Evolutionary conservation across 2,797 vertebrate species (phyloP).

Genomic region (Galago senegalensis): DNA sequence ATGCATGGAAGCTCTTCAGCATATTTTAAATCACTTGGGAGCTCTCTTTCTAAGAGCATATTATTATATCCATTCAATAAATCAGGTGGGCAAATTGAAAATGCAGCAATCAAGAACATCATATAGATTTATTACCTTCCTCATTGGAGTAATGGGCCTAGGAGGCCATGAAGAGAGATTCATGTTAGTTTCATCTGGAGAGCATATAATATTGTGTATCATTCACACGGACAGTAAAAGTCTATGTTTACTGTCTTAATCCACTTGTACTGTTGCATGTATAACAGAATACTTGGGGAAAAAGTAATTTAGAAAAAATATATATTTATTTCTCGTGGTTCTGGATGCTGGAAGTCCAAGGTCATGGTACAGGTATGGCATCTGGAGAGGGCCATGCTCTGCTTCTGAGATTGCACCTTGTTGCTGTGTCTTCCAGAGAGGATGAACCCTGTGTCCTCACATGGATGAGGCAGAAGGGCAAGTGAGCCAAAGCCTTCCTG

Average conservation of each 20-base stretch:
- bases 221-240: not conserved
- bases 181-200: not conserved
- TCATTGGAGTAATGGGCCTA: not conserved
- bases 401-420: not conserved
- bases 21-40: not conserved
- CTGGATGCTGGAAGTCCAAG: not conserved
- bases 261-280: too few relatives aligned
- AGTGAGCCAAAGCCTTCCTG: not conserved
- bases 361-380: too few relatives aligned
- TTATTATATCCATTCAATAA: conserved; percentile 1
- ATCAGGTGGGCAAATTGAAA: conserved; percentile 40
- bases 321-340: not conserved
- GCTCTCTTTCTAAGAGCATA: not conserved
- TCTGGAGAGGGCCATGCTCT: not conserved
- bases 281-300: not conserved
- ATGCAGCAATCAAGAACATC: not conserved
- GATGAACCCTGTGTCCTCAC: not conserved
- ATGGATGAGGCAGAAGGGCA: not conserved
- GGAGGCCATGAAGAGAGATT: not conserved
- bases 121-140: not conserved
- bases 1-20: not conserved
- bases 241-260: not conserved
- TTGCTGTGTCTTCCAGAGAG: not conserved
- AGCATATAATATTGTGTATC: conserved; percentile 2
- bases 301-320: not conserved